Conservation (phyloP, 2,113 vertebrate species). For the Lampris megalopsis region DNA sequence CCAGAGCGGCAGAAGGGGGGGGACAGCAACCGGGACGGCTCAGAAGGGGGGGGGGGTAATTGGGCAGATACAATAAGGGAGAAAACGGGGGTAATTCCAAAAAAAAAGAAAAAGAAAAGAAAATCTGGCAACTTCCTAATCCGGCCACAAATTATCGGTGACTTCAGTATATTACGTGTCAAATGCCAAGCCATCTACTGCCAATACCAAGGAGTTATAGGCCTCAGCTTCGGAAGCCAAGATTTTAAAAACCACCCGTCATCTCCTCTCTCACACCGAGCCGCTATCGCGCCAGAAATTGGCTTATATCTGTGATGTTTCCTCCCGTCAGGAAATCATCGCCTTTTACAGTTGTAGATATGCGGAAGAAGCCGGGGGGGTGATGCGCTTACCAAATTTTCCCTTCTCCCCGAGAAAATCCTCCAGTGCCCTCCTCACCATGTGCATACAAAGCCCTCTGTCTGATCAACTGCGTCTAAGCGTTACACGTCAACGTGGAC, state of each 20-base stretch:
- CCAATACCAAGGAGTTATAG: constrained; percentile 30
- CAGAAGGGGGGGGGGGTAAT: too few relatives aligned
- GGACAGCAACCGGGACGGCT: too few relatives aligned
- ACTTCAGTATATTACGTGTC: constrained; percentile 39
- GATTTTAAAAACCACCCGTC: constrained; percentile 38
- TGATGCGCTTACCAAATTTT: constrained; percentile 2
- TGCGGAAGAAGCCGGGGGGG: constrained; percentile 8
- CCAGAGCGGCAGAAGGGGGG: too few relatives aligned
- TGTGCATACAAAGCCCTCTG: background rate
- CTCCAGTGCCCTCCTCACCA: background rate
- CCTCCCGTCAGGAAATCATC: background rate
- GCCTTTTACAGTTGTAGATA: background rate
- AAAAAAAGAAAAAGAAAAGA: background rate
- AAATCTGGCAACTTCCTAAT: constrained; percentile 29
- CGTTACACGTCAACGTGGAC: background rate
- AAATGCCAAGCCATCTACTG: constrained; percentile 32
- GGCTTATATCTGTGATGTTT: background rate
- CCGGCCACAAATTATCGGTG: constrained; percentile 39
- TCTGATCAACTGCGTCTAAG: background rate
- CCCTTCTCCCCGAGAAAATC: background rate
- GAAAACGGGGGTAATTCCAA: too few relatives aligned
- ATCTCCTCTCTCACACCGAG: constrained; percentile 11
- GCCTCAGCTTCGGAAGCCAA: constrained; percentile 10
- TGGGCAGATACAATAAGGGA: too few relatives aligned
- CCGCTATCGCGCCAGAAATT: constrained; percentile 13